Evolutionary conservation across 2,888 invertebrate species (phyloP).

Genomic region (Drosophila peninsularis): DNA sequence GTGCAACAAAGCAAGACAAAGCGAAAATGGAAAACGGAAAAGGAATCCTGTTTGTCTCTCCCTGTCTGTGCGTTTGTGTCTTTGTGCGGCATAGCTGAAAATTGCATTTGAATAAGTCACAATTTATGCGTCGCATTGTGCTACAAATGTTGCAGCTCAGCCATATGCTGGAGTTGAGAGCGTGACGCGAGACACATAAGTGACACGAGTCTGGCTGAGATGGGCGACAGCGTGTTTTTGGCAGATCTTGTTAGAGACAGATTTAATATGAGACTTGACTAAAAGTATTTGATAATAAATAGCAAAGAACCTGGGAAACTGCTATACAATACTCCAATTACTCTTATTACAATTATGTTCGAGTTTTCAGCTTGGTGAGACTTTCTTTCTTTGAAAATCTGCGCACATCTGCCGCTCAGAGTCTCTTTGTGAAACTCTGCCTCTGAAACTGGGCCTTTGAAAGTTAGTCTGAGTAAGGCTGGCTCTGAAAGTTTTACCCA

Average conservation of each 20-base stretch:
- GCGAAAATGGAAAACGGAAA: slow-evolving; percentile 9
- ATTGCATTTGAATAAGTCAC: slow-evolving; percentile 58
- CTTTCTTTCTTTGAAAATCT: no score
- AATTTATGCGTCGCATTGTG: slow-evolving; percentile 45
- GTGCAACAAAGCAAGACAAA: slow-evolving; percentile 8
- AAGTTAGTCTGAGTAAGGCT: no score
- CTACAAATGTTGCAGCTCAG: slow-evolving; percentile 3
- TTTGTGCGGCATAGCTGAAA: slow-evolving; percentile 42
- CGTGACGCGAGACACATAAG: neutral
- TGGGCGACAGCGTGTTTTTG: neutral
- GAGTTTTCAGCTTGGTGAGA: no score
- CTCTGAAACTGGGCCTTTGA: no score
- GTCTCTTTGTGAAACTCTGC: no score
- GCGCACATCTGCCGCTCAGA: no score
- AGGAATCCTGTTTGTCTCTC: slow-evolving; percentile 11
- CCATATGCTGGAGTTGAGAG: slow-evolving; percentile 4
- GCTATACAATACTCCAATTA: no score
- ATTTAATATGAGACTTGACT: neutral
- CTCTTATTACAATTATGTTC: no score
- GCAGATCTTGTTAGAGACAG: neutral
- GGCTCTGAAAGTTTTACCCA: no score
- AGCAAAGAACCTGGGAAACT: no score
- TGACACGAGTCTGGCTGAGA: neutral
- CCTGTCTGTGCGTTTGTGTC: neutral
- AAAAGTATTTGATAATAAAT: neutral